Evolutionary conservation across 1,140 invertebrate species (phyloP).

Genomic region (Zeugodacus cucurbitae): DNA sequence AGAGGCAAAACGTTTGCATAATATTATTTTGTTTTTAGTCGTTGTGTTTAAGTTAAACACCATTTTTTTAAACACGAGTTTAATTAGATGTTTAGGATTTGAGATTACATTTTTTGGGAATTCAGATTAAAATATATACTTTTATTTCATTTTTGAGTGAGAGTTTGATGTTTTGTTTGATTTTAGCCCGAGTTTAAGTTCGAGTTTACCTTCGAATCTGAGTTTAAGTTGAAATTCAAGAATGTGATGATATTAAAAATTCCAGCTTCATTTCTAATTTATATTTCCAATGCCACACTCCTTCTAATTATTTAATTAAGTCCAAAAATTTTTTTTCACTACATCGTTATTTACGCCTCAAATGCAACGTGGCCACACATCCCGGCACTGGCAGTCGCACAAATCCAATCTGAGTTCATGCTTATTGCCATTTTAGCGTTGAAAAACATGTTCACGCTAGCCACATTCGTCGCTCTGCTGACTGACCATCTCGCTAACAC

Average conservation of each 20-base stretch:
- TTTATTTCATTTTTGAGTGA: too few species aligned
- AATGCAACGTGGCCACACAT: neutral
- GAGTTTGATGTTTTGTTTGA: too few species aligned
- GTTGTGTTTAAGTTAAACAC: too few species aligned
- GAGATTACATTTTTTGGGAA: too few species aligned
- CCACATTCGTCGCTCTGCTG: neutral
- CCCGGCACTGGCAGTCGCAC: neutral
- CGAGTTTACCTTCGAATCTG: neutral
- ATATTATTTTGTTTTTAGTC: too few species aligned
- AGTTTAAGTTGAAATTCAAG: neutral
- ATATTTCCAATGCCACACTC: too few species aligned
- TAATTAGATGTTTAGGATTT: too few species aligned
- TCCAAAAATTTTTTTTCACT: neutral
- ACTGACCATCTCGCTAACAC: neutral
- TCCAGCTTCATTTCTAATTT: neutral
- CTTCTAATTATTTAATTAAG: neutral
- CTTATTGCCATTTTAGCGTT: slow-evolving; percentile 29
- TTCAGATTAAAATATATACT: too few species aligned
- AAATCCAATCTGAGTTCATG: slow-evolving; percentile 12
- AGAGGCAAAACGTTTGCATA: too few species aligned
- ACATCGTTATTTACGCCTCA: neutral
- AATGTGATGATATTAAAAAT: neutral
- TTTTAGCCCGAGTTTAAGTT: too few species aligned
- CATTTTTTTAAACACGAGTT: too few species aligned
- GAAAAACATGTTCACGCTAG: slow-evolving; percentile 23